Base-by-base conservation (phyloP, 2,888 invertebrate species). In the Aspidapion aeneum region DNA sequence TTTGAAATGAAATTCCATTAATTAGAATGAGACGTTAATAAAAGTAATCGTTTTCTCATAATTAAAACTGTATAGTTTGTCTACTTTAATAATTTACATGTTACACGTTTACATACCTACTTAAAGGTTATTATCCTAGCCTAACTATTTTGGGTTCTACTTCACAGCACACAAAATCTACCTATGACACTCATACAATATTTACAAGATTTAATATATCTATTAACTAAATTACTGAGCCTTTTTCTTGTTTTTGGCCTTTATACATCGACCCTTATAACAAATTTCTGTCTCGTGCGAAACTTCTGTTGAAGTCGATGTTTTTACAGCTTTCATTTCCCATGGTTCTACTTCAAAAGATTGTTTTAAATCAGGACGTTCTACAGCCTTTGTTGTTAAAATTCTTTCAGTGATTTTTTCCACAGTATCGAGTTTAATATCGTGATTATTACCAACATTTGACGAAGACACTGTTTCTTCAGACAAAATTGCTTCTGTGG, bases 231-330 rank as follows among this genome's bases (percentile, higher is more conserved):
- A 7, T 35, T 35, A 35, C 12, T 35, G 35, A 35, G 35, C 35
- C 49, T 65, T 70, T 18, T 74, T 73, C 64, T 70, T 74, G 50
- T 77, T 74, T 60, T 72, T 75, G 22, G 82, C 81, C 81, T 93
- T 93, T 67, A 93, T 87, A 78, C 94, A 94, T 74, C 89, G 88
- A 16, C 94, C 94, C 75, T 90, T 87, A 78, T 90, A 94, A 75
- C 94, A 94, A 67, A 94, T 94, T 81, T 93, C 93, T 48, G 93
- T 93, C 84, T 93, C 92, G 70, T 93, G 90, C 16, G 92, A 90
- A 54, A 91, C 83, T 78, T 91, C 91, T 18, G 92, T 92, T 1
- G 91, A 90, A 74, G 90, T 91, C 1, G 91, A 90, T 0, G 93
- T 93, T 69, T 88, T 86, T 7, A 90, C 78, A 3, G 86, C 84